Conservation (phyloP, 2,888 invertebrate genomes). For the Cephalotes varians region DNA sequence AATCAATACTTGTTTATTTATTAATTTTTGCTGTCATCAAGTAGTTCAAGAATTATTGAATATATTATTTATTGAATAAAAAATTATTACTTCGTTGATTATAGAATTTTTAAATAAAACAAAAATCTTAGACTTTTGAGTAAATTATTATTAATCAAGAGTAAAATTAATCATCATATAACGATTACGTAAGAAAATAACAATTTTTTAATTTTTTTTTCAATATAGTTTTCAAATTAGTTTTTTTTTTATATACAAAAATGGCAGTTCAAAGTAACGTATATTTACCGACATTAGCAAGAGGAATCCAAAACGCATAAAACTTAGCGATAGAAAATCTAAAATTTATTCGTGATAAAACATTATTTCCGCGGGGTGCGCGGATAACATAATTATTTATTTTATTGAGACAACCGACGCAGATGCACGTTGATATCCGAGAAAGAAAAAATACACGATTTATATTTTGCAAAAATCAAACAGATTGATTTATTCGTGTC, state of each 20-base stretch:
- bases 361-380: conserved; percentile 48
- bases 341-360: conserved; percentile 58
- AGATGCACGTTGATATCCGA: conserved; percentile 43
- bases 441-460: conserved; percentile 70
- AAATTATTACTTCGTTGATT: neutral
- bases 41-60: neutral
- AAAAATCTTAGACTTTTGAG: neutral
- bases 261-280: neutral
- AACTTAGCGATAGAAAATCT: conserved; percentile 59
- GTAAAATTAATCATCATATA: neutral
- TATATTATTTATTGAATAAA: neutral
- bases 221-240: too few species aligned
- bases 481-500: conserved; percentile 72
- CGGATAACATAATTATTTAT: conserved; percentile 64
- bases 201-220: neutral
- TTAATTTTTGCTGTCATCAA: neutral
- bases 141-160: conserved; percentile 13
- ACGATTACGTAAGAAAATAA: neutral
- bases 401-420: conserved; percentile 50
- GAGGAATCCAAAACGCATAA: conserved; percentile 33
- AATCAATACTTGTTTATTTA: neutral
- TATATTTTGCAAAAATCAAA: conserved; percentile 81
- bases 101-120: neutral
- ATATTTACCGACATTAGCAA: neutral
- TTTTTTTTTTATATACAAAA: too few species aligned